Evolutionary conservation across 53 echinoderm and acorn worm species (phyloP).

Genomic region (Zoroaster sp.): DNA sequence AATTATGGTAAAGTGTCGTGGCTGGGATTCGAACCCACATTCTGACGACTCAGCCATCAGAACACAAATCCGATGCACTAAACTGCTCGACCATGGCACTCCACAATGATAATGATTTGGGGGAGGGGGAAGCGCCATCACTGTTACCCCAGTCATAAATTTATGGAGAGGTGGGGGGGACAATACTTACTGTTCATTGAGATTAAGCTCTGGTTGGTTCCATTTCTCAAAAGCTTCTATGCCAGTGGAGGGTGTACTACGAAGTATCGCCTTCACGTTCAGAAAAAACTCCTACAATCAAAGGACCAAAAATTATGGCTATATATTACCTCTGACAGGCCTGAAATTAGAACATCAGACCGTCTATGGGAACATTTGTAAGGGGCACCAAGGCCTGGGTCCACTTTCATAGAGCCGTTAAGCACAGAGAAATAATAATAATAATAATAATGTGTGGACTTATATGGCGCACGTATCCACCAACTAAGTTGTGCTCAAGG

Average conservation of each 20-base stretch:
- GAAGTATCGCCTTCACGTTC: conserved; percentile 91
- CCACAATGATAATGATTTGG: neutral
- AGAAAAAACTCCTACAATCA: conserved; percentile 87
- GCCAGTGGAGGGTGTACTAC: conserved; percentile 74
- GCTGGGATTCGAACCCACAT: neutral
- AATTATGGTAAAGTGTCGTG: too few relatives aligned
- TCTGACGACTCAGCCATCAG: too few relatives aligned
- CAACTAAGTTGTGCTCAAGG: too few relatives aligned
- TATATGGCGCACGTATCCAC: too few relatives aligned
- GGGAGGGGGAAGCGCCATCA: too few relatives aligned
- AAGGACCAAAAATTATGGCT: neutral
- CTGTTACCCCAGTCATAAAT: too few relatives aligned
- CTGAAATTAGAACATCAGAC: conserved; percentile 61
- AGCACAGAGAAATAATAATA: too few relatives aligned
- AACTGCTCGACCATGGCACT: neutral
- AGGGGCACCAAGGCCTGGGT: too few relatives aligned
- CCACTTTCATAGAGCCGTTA: too few relatives aligned
- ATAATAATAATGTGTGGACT: too few relatives aligned
- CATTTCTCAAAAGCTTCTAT: conserved; percentile 84
- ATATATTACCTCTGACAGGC: neutral
- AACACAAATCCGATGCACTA: neutral
- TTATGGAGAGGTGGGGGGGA: too few relatives aligned
- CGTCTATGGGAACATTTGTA: too few relatives aligned
- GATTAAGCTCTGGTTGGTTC: conserved; percentile 64
- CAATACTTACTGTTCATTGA: conserved; percentile 53